A percentile compares a stretch with the other conserved stretches of the same genome.
Evolutionary conservation across 2,888 invertebrate genomes (phyloP).

Genomic region (Petrolisthes manimaculis): DNA sequence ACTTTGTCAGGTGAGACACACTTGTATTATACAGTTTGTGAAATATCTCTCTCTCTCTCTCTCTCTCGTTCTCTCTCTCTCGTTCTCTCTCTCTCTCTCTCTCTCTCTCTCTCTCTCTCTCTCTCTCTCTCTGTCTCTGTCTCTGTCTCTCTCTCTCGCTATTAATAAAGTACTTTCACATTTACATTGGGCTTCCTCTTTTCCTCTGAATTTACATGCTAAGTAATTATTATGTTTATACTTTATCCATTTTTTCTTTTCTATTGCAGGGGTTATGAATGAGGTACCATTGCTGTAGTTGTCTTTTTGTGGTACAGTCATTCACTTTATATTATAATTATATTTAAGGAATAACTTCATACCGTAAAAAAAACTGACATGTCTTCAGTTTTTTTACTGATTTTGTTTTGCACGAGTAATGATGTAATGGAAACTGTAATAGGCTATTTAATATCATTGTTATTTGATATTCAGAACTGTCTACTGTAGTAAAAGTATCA

Average conservation of each 20-base stretch:
- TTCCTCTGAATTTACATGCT: too few species aligned
- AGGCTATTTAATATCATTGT: background rate
- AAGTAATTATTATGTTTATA: too few species aligned
- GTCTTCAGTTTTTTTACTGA: background rate
- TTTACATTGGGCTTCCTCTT: too few species aligned
- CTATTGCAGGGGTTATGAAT: slow-evolving; percentile 36
- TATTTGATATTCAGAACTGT: too few species aligned
- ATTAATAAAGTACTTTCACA: too few species aligned
- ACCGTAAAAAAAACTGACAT: background rate
- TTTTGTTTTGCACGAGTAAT: background rate
- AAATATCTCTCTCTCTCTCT: too few species aligned
- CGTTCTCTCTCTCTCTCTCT: too few species aligned
- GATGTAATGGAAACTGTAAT: background rate
- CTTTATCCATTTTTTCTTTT: background rate
- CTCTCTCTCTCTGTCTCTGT: too few species aligned
- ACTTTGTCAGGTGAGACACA: slow-evolving; percentile 51
- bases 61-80: too few species aligned
- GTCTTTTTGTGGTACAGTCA: background rate
- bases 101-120: too few species aligned
- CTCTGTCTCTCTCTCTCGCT: too few species aligned
- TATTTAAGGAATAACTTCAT: background rate
- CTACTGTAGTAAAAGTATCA: too few species aligned
- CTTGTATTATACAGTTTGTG: background rate
- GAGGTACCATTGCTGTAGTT: background rate
- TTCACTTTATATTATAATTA: background rate